Evolutionary conservation across 2,888 invertebrate genomes (phyloP).

Genomic region (Tenthredo notha): DNA sequence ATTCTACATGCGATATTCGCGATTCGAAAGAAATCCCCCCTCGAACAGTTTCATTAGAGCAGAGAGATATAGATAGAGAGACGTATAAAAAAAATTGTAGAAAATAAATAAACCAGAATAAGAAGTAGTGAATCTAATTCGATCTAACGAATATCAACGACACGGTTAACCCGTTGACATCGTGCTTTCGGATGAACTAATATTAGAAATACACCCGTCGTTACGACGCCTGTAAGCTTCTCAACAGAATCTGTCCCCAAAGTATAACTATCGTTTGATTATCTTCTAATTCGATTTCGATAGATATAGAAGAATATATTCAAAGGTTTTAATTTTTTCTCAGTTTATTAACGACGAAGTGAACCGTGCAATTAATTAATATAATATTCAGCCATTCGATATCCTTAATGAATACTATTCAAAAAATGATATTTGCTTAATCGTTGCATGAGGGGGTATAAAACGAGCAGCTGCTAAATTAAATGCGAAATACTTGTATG

Average conservation of each 20-base stretch:
- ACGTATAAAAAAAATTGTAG: neutral
- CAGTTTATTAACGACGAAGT: neutral
- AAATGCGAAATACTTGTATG: neutral
- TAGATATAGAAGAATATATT: neutral
- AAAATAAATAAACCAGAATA: neutral
- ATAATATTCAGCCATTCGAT: neutral
- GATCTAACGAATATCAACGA: neutral
- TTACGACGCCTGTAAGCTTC: neutral
- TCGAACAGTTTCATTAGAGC: neutral
- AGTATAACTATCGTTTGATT: neutral
- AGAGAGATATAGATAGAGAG: neutral
- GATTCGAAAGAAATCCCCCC: neutral
- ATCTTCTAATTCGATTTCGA: neutral
- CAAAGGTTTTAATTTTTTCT: neutral
- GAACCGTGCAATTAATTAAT: neutral
- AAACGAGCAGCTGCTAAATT: neutral
- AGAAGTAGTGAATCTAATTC: neutral
- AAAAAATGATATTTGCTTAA: neutral
- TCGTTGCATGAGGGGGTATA: neutral
- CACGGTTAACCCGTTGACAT: slow-evolving; percentile 13
- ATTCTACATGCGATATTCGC: too few species aligned
- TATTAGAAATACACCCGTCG: slow-evolving; percentile 31
- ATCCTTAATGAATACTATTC: neutral
- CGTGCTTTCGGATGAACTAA: slow-evolving; percentile 2
- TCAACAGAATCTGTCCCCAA: neutral